Conservation (phyloP, 2,113 vertebrate species). For the Rhegmatorhina hoffmannsi region DNA sequence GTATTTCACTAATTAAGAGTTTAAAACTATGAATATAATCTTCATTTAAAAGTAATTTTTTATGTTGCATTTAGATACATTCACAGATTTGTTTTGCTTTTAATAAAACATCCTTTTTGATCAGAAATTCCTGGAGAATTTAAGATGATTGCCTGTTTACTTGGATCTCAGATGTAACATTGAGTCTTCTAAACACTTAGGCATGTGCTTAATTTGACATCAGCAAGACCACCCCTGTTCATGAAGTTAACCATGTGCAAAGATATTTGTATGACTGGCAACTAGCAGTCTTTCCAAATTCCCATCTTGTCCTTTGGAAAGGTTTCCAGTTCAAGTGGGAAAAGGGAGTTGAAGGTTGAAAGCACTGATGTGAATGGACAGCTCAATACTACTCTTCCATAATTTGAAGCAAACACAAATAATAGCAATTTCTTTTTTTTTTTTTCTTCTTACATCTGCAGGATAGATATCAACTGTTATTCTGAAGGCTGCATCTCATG, state of each 20-base stretch:
- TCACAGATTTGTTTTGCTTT: background rate
- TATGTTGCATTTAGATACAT: background rate
- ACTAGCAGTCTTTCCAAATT: background rate
- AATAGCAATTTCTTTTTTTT: background rate
- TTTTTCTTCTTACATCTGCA: background rate
- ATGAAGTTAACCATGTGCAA: background rate
- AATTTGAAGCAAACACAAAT: background rate
- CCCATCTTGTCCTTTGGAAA: background rate
- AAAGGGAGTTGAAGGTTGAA: background rate
- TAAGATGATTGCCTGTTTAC: slow-evolving; percentile 32
- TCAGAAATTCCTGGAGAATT: slow-evolving; percentile 28
- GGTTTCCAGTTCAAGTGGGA: background rate
- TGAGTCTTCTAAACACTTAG: slow-evolving; percentile 33
- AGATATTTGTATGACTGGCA: background rate
- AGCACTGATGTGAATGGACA: background rate
- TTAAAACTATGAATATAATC: background rate
- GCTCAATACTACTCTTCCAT: background rate
- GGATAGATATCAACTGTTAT: background rate
- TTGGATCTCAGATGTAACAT: slow-evolving; percentile 14
- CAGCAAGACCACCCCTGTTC: slow-evolving; percentile 12
- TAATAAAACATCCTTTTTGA: background rate
- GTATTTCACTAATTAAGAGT: background rate
- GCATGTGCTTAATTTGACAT: slow-evolving; percentile 37
- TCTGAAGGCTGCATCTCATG: background rate
- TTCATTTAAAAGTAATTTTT: background rate